Base-by-base conservation (phyloP, 1,140 invertebrate genomes). In the Drosophila orosa region DNA sequence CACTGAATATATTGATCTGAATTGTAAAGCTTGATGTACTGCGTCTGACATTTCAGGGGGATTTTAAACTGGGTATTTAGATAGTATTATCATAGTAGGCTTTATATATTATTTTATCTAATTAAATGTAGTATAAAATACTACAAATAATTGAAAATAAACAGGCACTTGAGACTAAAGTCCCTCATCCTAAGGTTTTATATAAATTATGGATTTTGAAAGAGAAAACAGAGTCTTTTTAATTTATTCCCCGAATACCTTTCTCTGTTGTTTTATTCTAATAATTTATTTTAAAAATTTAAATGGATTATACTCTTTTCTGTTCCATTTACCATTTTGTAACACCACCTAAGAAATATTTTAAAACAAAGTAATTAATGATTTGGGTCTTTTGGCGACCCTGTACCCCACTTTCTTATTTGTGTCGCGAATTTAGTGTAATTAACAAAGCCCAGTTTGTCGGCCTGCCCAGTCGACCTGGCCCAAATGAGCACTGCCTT, bases 401-500 rank as follows among this genome's bases (percentile, higher is more conserved):
- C 12, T 15, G 12, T 33, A 15, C 12, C 48, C 12, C 29, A 22
- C 48, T 33, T 52, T 52, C 29, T 33, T 22, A 31, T 29, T 48
- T 31, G 39, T 48, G 22, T 8, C 48, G 9, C 25, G 3, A 35
- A 29, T 52, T 48, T 50, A 50, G 44, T n/a, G 33, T 58, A 48
- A 24, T 48, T 47, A 33, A 15, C 40, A 15, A 15, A 15, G 22
- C n/a, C 19, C 25, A 17, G 37, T 33, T 27, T 52, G 17, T 7
- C 5, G 44, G 17, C 48, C 48, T 17, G 22, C 13, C 24, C 25
- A 68, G 19, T 31, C 37, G 40, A 39, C 17, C 24, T 35, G 50
- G 29, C 66, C 63, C 33, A 33, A 52, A 52, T 52, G 17, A n/a
- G 17, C n/a, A 52, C 29, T 59, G 42, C 27, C 42, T 29, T 59